phyloP scores from a whole-genome alignment of 37 sponge, comb jelly and placozoan genomes.

The Axinella damicornis region DNA sequence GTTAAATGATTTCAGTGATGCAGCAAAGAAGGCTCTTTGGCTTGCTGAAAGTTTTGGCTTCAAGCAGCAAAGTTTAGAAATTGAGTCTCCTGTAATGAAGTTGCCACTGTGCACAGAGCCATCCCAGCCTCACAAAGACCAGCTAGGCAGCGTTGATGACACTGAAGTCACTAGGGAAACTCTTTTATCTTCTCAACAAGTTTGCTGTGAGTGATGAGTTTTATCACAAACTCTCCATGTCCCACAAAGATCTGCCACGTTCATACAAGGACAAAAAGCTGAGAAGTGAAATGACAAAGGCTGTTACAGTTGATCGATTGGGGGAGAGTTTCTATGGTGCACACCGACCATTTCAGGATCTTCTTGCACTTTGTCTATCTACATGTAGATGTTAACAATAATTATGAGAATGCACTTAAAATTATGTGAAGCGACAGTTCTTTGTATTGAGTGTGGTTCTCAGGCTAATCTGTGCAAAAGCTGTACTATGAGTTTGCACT shows the following conservation, averaged over 20 bases:
- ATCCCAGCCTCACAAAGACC: no score
- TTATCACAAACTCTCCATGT: conserved; percentile 23
- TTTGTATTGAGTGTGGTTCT: no score
- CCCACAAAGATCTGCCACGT: not conserved
- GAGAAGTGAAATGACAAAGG: not conserved
- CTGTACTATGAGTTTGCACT: no score
- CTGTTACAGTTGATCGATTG: not conserved
- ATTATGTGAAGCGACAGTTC: no score
- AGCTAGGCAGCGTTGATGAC: no score
- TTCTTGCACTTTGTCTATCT: not conserved
- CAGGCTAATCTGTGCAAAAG: no score
- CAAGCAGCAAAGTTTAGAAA: no score
- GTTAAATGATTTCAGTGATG: not conserved
- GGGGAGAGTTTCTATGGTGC: not conserved
- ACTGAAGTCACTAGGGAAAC: no score
- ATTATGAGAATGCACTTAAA: no score
- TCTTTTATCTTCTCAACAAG: conserved; percentile 7
- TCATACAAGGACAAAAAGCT: not conserved
- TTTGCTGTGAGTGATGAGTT: conserved; percentile 32
- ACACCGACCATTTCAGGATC: not conserved
- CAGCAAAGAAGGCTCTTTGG: not conserved
- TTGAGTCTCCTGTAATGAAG: no score
- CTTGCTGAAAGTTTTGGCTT: conserved; percentile 11
- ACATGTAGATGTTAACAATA: not conserved
- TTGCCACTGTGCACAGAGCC: no score